Percentiles rank a stretch among this genome's conserved stretches.
Evolutionary conservation across 2,888 invertebrate genomes (phyloP).

Genomic region (Dyspetes luteomarginatus): DNA sequence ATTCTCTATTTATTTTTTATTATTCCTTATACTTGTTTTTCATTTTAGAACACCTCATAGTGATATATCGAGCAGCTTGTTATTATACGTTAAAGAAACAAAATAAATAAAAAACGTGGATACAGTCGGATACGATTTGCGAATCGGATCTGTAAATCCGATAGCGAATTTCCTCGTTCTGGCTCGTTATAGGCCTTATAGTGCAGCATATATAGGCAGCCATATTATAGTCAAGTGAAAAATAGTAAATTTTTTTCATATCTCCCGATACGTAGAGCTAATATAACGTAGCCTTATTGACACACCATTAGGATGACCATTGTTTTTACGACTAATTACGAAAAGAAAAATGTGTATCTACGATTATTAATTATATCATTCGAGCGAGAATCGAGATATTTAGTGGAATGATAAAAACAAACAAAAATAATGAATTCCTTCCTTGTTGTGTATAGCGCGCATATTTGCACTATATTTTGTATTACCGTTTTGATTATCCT

Average conservation of each 20-base stretch:
- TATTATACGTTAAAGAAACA: conserved; percentile 62
- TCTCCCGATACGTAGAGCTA: conserved; percentile 62
- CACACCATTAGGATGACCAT: conserved; percentile 51
- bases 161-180: conserved; percentile 34
- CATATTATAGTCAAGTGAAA: conserved; percentile 67
- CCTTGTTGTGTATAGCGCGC: conserved; percentile 79
- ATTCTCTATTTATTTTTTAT: conserved; percentile 67
- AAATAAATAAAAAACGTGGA: conserved; percentile 45
- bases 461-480: conserved; percentile 81
- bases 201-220: conserved; percentile 68
- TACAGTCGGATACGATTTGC: conserved; percentile 55
- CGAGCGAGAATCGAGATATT: conserved; percentile 51
- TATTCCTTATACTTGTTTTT: conserved; percentile 58
- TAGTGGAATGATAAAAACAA: conserved; percentile 57
- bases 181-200: conserved; percentile 68
- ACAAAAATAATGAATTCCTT: conserved; percentile 69
- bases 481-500: conserved; percentile 78
- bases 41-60: conserved; percentile 63
- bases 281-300: conserved; percentile 55
- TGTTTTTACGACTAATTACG: conserved; percentile 68
- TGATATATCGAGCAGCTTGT: conserved; percentile 73
- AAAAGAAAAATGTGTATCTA: conserved; percentile 67
- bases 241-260: conserved; percentile 63
- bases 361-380: conserved; percentile 54
- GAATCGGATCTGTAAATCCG: conserved; percentile 32